Percentiles rank a stretch among this genome's conserved stretches.
These are phyloP conservation scores for Agrilus cyanescens DNA, from an alignment of 2,888 invertebrate genomes.

Conservation along the genomic window DNA sequence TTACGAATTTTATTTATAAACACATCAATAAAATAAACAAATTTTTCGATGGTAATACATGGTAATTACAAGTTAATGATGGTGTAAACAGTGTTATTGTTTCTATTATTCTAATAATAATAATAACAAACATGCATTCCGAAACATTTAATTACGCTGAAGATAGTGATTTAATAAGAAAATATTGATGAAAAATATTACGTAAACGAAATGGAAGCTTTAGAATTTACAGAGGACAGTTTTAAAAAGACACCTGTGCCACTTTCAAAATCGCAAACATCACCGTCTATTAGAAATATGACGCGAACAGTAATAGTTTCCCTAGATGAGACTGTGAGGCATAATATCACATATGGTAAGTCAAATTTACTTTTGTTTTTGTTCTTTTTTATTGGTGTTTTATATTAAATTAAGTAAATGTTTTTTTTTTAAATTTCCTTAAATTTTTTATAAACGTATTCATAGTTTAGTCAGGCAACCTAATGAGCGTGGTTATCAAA, in stretches of 20 bases:
- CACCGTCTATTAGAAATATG: conserved; percentile 33
- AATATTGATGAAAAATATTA: conserved; percentile 19
- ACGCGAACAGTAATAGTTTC: conserved; percentile 36
- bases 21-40: no score
- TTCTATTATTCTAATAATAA: no score
- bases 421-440: conserved; percentile 1
- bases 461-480: no score
- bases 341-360: conserved; percentile 45
- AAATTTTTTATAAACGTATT: not conserved
- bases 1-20: no score
- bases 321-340: conserved; percentile 40
- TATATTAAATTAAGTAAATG: not conserved
- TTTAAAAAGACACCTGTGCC: conserved; percentile 34
- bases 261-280: conserved; percentile 30
- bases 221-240: conserved; percentile 14
- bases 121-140: no score
- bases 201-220: conserved; percentile 17
- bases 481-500: no score
- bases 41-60: no score
- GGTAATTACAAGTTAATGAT: conserved; percentile 2
- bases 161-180: conserved; percentile 3
- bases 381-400: not conserved
- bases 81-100: conserved; percentile 1
- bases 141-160: no score
- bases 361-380: conserved; percentile 3